Conservation (phyloP, 2,888 invertebrate species). For the Meta bourneti region DNA sequence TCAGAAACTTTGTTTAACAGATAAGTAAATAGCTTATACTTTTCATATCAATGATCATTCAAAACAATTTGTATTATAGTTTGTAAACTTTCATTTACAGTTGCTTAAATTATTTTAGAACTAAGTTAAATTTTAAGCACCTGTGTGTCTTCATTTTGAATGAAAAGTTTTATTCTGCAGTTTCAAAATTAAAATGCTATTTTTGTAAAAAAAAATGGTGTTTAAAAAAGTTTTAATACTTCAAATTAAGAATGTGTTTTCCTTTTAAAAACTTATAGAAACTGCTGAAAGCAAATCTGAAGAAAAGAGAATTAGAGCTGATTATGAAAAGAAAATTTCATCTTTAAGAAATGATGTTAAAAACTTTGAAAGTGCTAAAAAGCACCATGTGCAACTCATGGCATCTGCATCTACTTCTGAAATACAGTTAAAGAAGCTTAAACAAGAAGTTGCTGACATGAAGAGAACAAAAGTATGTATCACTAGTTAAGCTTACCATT, state of each 20-base stretch:
- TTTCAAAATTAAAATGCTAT: no score
- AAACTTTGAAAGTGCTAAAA: conserved; percentile 91
- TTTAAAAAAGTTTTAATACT: not conserved
- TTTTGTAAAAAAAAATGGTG: no score
- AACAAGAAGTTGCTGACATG: conserved; percentile 89
- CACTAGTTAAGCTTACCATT: not conserved
- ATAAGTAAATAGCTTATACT: no score
- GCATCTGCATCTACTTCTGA: conserved; percentile 89
- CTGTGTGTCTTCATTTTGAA: no score
- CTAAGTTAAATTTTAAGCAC: no score
- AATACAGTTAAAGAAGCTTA: conserved; percentile 87
- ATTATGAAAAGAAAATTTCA: conserved; percentile 92
- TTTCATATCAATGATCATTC: no score
- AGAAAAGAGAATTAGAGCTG: conserved; percentile 87
- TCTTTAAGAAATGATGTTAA: conserved; percentile 93
- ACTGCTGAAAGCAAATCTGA: conserved; percentile 79
- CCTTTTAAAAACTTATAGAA: conserved; percentile 42
- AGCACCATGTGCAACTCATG: conserved; percentile 92
- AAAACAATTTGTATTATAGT: no score
- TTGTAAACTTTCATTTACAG: no score
- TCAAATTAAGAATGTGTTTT: not conserved
- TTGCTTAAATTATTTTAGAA: no score
- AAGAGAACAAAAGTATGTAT: conserved; percentile 88
- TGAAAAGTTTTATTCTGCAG: no score
- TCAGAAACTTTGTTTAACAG: no score